Evolutionary conservation across 2,113 vertebrate genomes (phyloP), one percentile per base, ranked within the genome.

Genomic region (Proterorhinus semilunaris): DNA sequence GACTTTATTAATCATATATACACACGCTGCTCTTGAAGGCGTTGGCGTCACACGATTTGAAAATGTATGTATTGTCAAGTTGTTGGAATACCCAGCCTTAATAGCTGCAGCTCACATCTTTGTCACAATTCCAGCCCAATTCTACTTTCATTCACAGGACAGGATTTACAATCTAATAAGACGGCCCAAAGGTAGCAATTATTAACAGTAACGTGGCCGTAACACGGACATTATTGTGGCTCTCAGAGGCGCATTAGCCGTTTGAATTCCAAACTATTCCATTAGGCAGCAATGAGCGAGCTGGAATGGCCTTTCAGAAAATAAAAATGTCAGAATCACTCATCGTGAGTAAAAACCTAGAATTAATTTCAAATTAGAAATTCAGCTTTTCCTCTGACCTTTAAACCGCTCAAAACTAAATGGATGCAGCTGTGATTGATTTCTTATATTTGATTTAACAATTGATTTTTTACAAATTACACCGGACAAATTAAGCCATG

Each of bases 311-410:
- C 75, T 61, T 62, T 82, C 52, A 74, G 58, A 13, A 68, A 75
- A 71, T 73, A 61, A 55, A 79, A 88, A 85, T 76, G 76, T 72
- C 81, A 78, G 59, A 80, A 84, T 84, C 68, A 61, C 66, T 83
- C 82, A 79, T 5, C 7, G 16, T 59, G 61, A 85, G 66, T 72
- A 72, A 68, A 80, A 78, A 76, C 6, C 36, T 17, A 65, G 51
- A 78, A 77, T 71, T 65, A 65, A 78, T 71, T 58, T 58, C 59
- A 62, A 47, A 81, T 50, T 58, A 53, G 16, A 49, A 57, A 51
- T 42, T 1, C 0, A 15, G 63, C 64, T 79, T 71, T 48, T 54
- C 21, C 67, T 48, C 13, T 69, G 65, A 79, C 76, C 70, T 72
- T 58, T 79, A 67, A 11, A 47, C 58, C 1, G 17, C 64, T 5